Evolutionary conservation across 2,888 invertebrate genomes (phyloP).

Genomic region (Drosophila leonis): DNA sequence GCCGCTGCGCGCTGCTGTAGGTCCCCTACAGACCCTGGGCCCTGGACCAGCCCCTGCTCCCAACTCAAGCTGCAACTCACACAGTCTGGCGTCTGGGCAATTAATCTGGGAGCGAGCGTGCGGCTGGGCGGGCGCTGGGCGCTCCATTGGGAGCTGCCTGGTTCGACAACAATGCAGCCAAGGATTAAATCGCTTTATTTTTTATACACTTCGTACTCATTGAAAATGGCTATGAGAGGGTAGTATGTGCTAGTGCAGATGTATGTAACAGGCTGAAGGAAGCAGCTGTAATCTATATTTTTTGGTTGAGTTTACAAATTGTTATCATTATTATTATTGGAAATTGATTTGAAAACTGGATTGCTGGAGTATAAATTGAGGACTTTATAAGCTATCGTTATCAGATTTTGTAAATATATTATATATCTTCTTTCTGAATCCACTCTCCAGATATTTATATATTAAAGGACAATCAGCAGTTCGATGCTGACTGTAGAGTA

Average conservation of each 20-base stretch:
- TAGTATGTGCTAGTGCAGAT: background rate
- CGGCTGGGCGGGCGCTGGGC: slow-evolving; percentile 49
- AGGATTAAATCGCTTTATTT: slow-evolving; percentile 81
- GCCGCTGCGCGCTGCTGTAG: slow-evolving; percentile 72
- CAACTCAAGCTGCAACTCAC: slow-evolving; percentile 1
- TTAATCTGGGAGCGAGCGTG: slow-evolving; percentile 74
- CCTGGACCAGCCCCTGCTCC: background rate
- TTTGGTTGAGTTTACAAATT: no score
- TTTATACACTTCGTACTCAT: background rate
- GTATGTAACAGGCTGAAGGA: background rate
- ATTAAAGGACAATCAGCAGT: background rate
- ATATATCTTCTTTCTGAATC: background rate
- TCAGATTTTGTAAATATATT: background rate
- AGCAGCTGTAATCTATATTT: background rate
- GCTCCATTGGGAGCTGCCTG: slow-evolving; percentile 30
- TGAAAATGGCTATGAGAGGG: background rate
- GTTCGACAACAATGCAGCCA: slow-evolving; percentile 42
- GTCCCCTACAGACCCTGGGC: slow-evolving; percentile 54
- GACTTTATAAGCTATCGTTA: background rate
- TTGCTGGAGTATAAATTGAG: background rate
- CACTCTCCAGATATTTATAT: background rate
- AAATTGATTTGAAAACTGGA: background rate
- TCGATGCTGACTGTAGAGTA: background rate
- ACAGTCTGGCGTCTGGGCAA: slow-evolving; percentile 67
- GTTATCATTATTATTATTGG: background rate